These are phyloP conservation scores for Suillia variegata DNA, from an alignment of 2,888 invertebrate genomes.

Conservation along the genomic window DNA sequence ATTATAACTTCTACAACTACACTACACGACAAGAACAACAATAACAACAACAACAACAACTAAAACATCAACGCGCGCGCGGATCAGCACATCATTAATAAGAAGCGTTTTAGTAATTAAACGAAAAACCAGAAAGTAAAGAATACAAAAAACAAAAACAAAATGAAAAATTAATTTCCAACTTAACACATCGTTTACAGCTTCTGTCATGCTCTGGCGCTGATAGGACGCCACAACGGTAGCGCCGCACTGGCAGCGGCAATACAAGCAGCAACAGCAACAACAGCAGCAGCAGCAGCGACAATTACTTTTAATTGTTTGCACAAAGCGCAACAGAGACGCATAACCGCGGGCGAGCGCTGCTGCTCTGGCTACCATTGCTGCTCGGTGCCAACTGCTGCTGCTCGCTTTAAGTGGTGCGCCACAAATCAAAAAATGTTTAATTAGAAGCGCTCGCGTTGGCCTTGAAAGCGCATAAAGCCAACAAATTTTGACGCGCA, in stretches of 20 bases:
- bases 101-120: not conserved
- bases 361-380: no score
- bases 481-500: no score
- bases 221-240: not conserved
- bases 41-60: no score
- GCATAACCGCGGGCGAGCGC: not conserved
- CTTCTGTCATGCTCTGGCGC: not conserved
- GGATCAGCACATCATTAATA: not conserved
- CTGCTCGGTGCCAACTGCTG: not conserved
- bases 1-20: no score
- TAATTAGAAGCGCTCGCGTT: not conserved
- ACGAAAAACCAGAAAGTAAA: no score
- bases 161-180: not conserved
- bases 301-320: not conserved
- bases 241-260: no score
- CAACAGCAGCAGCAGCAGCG: not conserved
- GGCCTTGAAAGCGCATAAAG: no score
- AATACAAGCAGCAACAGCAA: not conserved
- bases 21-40: no score
- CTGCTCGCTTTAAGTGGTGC: not conserved
- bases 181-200: constrained; percentile 3
- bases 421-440: not conserved
- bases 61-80: no score
- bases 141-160: no score
- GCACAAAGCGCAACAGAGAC: not conserved